Conservation (phyloP, 1,140 invertebrate genomes). For the Copidosoma floridanum region DNA sequence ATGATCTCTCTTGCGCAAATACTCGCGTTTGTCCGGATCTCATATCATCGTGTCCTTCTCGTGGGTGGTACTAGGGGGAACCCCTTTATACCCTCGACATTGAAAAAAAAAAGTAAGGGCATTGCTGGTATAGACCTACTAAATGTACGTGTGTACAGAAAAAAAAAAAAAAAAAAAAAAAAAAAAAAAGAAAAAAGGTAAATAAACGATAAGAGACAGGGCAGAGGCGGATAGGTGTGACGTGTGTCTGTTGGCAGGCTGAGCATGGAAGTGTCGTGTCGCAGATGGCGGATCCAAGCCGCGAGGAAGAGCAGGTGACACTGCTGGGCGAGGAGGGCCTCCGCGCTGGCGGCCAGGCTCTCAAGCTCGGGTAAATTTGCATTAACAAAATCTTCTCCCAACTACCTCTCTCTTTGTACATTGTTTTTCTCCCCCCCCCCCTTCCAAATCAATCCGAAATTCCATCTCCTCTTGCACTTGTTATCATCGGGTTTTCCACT, state of each 20-base stretch:
- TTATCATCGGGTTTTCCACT: no score
- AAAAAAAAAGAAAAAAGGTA: slow-evolving; percentile 30
- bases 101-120: not conserved
- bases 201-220: slow-evolving; percentile 40
- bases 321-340: slow-evolving; percentile 92
- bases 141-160: not conserved
- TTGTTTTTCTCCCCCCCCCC: not conserved
- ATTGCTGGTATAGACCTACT: no score
- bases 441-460: not conserved
- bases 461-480: not conserved
- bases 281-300: slow-evolving; percentile 89
- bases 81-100: not conserved
- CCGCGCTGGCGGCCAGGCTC: slow-evolving; percentile 86
- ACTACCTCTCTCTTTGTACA: no score
- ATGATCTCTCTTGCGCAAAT: no score
- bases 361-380: slow-evolving; percentile 91
- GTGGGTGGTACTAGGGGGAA: no score
- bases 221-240: slow-evolving; percentile 52
- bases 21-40: no score
- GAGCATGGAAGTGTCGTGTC: slow-evolving; percentile 62
- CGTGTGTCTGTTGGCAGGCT: slow-evolving; percentile 65
- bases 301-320: slow-evolving; percentile 91
- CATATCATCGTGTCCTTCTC: no score
- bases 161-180: slow-evolving; percentile 12
- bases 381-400: slow-evolving; percentile 15